phyloP scores from a whole-genome alignment of 92 coral and sea anemone genomes.

The Palythoa heliodiscus region DNA sequence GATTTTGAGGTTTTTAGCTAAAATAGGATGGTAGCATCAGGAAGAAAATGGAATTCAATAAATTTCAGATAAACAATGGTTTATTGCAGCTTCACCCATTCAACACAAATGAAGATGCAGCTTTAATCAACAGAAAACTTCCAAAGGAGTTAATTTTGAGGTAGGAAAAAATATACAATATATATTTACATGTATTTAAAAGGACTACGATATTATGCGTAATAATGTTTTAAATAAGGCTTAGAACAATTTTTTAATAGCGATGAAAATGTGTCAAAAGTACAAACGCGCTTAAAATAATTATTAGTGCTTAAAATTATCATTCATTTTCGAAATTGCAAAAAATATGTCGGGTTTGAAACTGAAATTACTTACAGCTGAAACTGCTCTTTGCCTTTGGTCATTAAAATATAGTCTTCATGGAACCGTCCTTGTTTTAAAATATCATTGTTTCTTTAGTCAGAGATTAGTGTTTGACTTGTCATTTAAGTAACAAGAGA shows the following conservation, averaged over 20 bases:
- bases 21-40: background rate
- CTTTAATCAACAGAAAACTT: constrained; percentile 92
- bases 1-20: constrained; percentile 11
- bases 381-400: background rate
- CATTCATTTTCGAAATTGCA: background rate
- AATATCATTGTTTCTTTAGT: no score
- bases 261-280: background rate
- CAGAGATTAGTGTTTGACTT: no score
- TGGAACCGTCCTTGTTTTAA: no score
- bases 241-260: background rate
- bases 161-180: constrained; percentile 34
- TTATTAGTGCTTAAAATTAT: background rate
- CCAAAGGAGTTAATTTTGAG: constrained; percentile 96
- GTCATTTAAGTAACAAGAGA: no score
- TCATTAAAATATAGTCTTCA: no score
- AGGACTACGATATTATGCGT: background rate
- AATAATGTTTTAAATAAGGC: background rate
- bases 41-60: background rate
- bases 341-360: background rate
- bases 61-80: background rate
- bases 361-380: background rate
- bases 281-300: background rate
- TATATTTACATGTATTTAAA: no score
- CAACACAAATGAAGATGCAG: constrained; percentile 95
- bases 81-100: constrained; percentile 87